A percentile compares a stretch with the other conserved stretches of the same genome.
phyloP scores from a whole-genome alignment of 2,797 vertebrate genomes.

The Eospalax fontanierii region DNA sequence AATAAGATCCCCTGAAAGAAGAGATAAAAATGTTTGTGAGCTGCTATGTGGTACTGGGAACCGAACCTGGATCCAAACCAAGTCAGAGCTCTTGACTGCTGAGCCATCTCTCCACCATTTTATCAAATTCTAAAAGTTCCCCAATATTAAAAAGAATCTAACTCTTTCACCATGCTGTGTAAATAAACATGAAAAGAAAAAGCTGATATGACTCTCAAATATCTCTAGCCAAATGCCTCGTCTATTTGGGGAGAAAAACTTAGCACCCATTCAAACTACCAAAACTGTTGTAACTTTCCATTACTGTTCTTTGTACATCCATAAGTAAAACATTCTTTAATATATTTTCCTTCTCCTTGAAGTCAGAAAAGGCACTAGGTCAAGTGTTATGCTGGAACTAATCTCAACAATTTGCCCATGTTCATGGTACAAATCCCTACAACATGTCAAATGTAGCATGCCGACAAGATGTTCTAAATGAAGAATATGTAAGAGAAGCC shows the following conservation, averaged over 20 bases:
- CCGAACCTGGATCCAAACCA: too few species aligned
- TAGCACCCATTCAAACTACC: neutral
- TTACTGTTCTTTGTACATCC: neutral
- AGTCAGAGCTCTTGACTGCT: too few species aligned
- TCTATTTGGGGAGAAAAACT: neutral
- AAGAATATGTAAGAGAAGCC: neutral
- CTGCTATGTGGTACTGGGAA: too few species aligned
- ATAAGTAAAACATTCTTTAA: neutral
- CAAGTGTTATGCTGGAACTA: too few species aligned
- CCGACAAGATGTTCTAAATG: neutral
- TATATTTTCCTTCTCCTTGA: neutral
- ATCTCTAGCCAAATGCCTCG: neutral
- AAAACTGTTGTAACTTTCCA: neutral
- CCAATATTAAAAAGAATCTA: neutral
- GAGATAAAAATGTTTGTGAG: too few species aligned
- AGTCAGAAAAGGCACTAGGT: neutral
- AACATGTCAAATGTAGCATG: neutral
- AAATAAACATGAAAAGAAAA: slow-evolving; percentile 47
- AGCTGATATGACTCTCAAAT: neutral
- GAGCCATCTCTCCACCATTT: too few species aligned
- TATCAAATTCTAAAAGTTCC: neutral
- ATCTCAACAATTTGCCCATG: neutral
- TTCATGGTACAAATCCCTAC: neutral
- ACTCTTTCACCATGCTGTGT: neutral
- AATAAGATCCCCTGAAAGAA: too few species aligned